Base-by-base conservation (phyloP, 2,888 invertebrate genomes). In the Epinotia demarniana region DNA sequence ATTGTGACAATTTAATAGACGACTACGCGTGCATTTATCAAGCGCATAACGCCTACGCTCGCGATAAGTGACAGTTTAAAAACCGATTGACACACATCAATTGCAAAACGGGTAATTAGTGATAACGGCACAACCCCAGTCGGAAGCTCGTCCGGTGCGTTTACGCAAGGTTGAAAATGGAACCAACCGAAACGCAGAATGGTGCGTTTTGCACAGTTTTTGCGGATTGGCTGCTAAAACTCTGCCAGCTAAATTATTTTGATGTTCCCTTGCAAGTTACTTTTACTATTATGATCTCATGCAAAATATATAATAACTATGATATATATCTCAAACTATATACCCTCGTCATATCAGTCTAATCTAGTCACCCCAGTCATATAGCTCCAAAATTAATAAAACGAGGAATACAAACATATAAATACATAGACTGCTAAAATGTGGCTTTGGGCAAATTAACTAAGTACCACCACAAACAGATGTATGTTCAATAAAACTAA, bases 121-220 rank as follows among this genome's bases (percentile, higher is more conserved):
- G 67, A 77, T 76, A 75, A 67, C 66, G 57, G 76, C 76, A 78
- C 79, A 78, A 78, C 79, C 72, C 78, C 80, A 79, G 73, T 80
- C 82, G 84, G 85, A 85, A 81, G 81, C 78, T 73, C 80, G 77
- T 85, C 84, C 85, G 84, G 73, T 55, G 33, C 27, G 23, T 46
- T 82, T 82, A 77, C 79, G 81, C 78, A 81, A 81, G 64, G 55
- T 46, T 72, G 57, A 72, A 75, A 72, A 72, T 72, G 55, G 71
- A 75, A 58, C 53, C 55, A 33, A 39, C 46, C 23, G 69, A 63
- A 58, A 23, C 69, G 69, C 55, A 68, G 23, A 55, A 19, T 58
- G 57, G 58, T 43, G 43, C 19, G 3, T 3, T 33, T n/a, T 53
- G 43, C 43, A 3, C 18, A 12, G n/a, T 33, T 61, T 16, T 61